Conservation (phyloP, 2,113 vertebrate genomes). For the Lasiurus borealis region DNA sequence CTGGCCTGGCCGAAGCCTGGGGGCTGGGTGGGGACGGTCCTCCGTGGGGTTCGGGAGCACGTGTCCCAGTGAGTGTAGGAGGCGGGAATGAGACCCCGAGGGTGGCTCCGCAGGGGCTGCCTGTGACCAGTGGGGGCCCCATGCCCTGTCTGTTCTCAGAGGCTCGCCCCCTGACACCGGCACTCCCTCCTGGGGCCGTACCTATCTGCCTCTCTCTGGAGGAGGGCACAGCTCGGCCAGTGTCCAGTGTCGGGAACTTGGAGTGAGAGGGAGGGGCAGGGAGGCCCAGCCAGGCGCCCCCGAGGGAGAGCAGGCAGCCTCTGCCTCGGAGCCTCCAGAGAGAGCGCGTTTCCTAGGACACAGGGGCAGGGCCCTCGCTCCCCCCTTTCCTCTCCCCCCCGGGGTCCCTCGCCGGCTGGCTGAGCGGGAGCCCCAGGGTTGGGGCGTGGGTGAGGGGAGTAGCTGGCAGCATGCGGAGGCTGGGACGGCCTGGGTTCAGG, state of each 20-base stretch:
- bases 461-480: not conserved
- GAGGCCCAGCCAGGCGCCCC: not conserved
- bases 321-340: not conserved
- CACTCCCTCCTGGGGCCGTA: not conserved
- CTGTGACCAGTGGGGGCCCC: no score
- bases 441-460: no score
- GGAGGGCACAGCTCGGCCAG: not conserved
- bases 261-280: not conserved
- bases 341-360: not conserved
- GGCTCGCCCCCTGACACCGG: no score
- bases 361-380: not conserved
- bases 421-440: not conserved
- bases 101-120: not conserved
- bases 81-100: rapidly evolving
- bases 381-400: no score
- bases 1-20: not conserved
- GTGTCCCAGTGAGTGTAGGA: not conserved
- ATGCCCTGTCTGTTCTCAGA: not conserved
- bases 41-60: not conserved
- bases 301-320: not conserved
- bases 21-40: not conserved
- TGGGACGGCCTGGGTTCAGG: not conserved
- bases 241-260: not conserved
- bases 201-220: not conserved
- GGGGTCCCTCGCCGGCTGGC: no score